Evolutionary conservation across 1,140 invertebrate genomes (phyloP), one percentile per base, ranked within the genome.

Genomic region (Calosoma granatense): DNA sequence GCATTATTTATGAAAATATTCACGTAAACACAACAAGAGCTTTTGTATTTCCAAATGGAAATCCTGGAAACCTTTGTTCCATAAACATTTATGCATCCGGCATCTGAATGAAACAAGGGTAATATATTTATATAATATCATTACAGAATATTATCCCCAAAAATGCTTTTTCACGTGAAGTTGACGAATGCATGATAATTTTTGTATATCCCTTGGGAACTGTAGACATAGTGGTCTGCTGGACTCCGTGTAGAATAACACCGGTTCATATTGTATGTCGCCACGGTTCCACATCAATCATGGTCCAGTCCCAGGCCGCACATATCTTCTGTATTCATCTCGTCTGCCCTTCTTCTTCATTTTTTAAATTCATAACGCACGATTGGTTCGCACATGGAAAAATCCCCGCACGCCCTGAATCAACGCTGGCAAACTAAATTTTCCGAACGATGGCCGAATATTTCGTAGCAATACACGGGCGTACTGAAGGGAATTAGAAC

Each of bases 361-460:
- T 47, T 47, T 47, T 47, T 47, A 47, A 47, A 47, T 47, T 47
- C 41, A 47, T 47, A 47, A 47, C 41, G 41, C 41, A 47, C 17
- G 41, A 47, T 47, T 17, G 41, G 9, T 4, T 17, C 9, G 9
- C n/a, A 9, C 26, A 47, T 17, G 41, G 6, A 47, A 17, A 47
- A 47, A 47, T 47, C 41, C 17, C 6, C 17, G 9, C 41, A 47
- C 41, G 41, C 41, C 9, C 41, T 47, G 41, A 17, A 47, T 47
- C 41, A 47, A 17, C 41, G 17, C 17, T 47, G 41, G 17, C 3
- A 47, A 47, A 47, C 9, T 17, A 47, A 47, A 47, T 12, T 12
- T 47, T 30, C 26, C 26, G 14, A 30, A 30, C 6, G 26, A 30
- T 30, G 26, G 26, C 6, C 4, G 6, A 14, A 30, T 30, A 30